Conservation (phyloP, 1,140 invertebrate species). For the Conopomorpha cramerella region DNA sequence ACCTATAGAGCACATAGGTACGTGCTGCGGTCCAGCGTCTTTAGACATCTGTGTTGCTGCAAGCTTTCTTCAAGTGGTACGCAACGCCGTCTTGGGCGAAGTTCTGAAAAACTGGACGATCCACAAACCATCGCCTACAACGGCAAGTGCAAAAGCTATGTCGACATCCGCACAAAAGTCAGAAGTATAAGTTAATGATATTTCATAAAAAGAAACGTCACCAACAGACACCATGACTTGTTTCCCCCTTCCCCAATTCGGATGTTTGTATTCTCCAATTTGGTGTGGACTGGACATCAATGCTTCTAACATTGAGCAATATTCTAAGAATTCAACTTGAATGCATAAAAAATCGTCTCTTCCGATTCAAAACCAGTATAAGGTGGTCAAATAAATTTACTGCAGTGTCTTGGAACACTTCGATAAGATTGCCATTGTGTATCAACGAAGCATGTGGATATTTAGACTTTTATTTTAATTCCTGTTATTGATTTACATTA, state of each 20-base stretch:
- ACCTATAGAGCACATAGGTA: constrained; percentile 47
- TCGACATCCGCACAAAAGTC: constrained; percentile 31
- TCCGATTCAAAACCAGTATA: no score
- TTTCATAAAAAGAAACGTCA: constrained; percentile 49
- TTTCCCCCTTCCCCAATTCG: constrained; percentile 24
- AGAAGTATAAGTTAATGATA: constrained; percentile 52
- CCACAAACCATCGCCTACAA: constrained; percentile 59
- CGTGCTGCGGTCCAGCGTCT: no score
- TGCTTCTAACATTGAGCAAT: no score
- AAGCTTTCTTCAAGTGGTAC: constrained; percentile 37
- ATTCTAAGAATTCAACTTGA: constrained; percentile 26
- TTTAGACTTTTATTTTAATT: no score
- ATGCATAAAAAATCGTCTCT: no score
- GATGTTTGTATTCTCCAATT: constrained; percentile 19
- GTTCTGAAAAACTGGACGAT: constrained; percentile 60
- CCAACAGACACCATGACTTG: constrained; percentile 51
- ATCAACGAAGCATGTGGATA: no score
- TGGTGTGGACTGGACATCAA: constrained; percentile 27
- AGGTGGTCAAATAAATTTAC: no score
- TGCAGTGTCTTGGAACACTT: constrained; percentile 30
- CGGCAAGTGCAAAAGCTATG: constrained; percentile 45
- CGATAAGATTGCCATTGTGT: constrained; percentile 41
- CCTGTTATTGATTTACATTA: no score
- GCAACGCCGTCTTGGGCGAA: constrained; percentile 46
- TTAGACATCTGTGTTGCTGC: constrained; percentile 39